A percentile compares a stretch with the other conserved stretches of the same genome.
Conservation (phyloP, 2,888 invertebrate species). For the Metallyticus violacea region DNA sequence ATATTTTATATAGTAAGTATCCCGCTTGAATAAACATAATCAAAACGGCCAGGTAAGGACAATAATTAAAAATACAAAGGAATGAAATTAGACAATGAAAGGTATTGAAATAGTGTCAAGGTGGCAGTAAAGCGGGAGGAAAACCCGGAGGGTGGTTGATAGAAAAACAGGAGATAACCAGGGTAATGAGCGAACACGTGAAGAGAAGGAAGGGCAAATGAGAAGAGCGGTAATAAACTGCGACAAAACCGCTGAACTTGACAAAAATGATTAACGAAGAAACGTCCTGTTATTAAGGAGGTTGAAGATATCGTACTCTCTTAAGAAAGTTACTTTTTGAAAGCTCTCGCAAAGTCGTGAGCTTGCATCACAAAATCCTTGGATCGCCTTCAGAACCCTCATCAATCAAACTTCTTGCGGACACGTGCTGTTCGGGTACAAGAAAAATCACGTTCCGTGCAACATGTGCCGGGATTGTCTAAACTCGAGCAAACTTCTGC, state of each 20-base stretch:
- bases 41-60: no score
- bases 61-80: no score
- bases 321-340: not conserved
- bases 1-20: no score
- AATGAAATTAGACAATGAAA: no score
- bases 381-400: not conserved
- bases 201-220: not conserved
- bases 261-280: not conserved
- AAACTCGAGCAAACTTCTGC: not conserved
- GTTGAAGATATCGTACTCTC: not conserved
- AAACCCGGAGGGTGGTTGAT: no score
- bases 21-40: no score
- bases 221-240: not conserved
- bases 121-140: no score
- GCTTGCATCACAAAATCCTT: not conserved
- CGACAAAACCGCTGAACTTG: not conserved
- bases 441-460: not conserved
- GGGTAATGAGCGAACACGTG: not conserved
- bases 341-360: not conserved
- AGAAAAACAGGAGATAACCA: not conserved
- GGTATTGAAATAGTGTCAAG: no score
- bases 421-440: not conserved
- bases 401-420: not conserved
- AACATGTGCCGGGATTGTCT: not conserved
- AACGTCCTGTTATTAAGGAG: not conserved